Percentiles rank a stretch among this genome's conserved stretches.
phyloP scores from a whole-genome alignment of 2,113 vertebrate genomes.

The Tetrao urogallus region DNA sequence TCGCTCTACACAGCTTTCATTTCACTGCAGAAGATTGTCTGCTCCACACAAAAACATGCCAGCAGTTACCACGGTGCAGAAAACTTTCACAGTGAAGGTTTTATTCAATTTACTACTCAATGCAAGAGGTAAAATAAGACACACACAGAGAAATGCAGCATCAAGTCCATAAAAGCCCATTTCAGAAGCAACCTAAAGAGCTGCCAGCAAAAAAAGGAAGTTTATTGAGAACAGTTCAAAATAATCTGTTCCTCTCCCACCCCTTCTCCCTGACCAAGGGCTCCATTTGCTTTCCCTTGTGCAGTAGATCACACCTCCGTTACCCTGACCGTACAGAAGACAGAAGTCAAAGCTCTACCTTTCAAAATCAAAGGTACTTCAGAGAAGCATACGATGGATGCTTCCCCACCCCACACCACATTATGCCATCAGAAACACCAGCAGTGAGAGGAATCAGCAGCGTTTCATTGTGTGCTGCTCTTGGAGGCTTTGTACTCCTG shows the following conservation, averaged over 20 bases:
- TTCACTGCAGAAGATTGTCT: neutral
- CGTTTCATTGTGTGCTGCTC: neutral
- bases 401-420: neutral
- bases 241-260: neutral
- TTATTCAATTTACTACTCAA: neutral
- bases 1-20: neutral
- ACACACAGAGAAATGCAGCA: neutral
- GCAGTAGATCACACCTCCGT: neutral
- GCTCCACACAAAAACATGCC: neutral
- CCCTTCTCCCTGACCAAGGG: neutral
- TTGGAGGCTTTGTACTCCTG: neutral
- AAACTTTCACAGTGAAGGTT: neutral
- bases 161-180: fast-evolving
- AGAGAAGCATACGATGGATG: neutral
- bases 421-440: neutral
- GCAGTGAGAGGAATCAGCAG: neutral
- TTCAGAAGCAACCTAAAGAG: neutral
- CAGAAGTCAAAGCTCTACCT: neutral
- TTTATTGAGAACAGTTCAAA: neutral
- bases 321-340: neutral
- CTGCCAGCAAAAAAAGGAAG: neutral
- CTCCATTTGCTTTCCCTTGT: neutral
- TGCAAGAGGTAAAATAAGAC: neutral
- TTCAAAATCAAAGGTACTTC: neutral
- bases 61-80: neutral